These are phyloP conservation scores for Silurus glanis DNA, from an alignment of 2,113 vertebrate species.

Conservation along the genomic window DNA sequence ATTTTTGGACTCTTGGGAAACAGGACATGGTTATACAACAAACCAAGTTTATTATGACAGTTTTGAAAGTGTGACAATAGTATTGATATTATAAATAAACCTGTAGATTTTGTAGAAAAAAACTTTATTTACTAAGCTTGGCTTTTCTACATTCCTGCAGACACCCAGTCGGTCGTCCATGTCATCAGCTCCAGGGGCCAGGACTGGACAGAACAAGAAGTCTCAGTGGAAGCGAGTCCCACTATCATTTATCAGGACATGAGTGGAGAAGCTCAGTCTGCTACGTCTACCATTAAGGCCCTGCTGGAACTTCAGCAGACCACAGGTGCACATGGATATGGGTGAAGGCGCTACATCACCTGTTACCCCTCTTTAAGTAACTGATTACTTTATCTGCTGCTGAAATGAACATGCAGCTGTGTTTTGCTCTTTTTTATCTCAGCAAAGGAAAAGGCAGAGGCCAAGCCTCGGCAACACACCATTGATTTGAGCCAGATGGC, in stretches of 20 bases:
- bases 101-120: too few species aligned
- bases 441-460: slow-evolving; percentile 90
- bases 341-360: not conserved
- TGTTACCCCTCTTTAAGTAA: not conserved
- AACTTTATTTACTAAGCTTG: not conserved
- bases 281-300: slow-evolving; percentile 96
- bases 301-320: slow-evolving; percentile 95
- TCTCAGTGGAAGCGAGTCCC: slow-evolving; percentile 88
- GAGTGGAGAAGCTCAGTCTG: slow-evolving; percentile 89
- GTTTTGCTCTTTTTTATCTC: slow-evolving; percentile 30
- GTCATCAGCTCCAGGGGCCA: slow-evolving; percentile 91
- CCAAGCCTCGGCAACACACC: slow-evolving; percentile 87
- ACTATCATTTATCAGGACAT: slow-evolving; percentile 96
- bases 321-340: slow-evolving; percentile 75
- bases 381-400: not conserved
- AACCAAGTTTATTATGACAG: not conserved
- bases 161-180: slow-evolving; percentile 89
- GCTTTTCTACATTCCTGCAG: slow-evolving; percentile 60
- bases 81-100: not conserved
- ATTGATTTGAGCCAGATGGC: slow-evolving; percentile 98
- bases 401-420: not conserved
- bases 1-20: not conserved
- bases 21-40: not conserved
- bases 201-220: slow-evolving; percentile 94
- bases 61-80: not conserved